Evolutionary conservation across 2,888 invertebrate genomes (phyloP), one percentile per base, ranked within the genome.

Genomic region (Ommatoiulus sabulosus): DNA sequence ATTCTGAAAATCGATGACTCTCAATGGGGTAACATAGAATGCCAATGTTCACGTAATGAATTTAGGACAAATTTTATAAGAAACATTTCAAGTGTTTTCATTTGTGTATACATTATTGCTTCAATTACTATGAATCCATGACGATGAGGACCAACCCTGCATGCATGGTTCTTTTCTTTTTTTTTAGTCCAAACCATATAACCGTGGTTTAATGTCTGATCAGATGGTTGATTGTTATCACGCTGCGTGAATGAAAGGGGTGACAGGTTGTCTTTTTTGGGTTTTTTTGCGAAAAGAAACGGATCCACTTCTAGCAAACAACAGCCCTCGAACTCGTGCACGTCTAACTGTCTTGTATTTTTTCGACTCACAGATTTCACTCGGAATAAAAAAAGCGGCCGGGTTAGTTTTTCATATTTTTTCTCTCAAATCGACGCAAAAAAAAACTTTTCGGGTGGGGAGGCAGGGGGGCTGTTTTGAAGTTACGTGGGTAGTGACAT

Each of bases 191-290:
- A 63, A 63, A 63, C n/a, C 63, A 3, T 85, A 17, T 85, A 85
- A 85, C 44, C n/a, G 44, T 85, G 44, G 85, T 85, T 46, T 44
- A 46, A 85, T 85, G 85, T 44, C 44, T 85, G 43, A 85, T 85
- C 85, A 85, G 85, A 85, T 85, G 85, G 85, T 44, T 85, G 85
- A 85, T 85, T 44, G 85, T 85, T 85, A 85, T 85, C 85, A 85
- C n/a, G 85, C 85, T 85, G 85, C 46, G 85, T 85, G 85, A 85
- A 44, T 85, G 85, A 85, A 85, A 85, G 85, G 85, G 85, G 85
- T 85, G 85, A 85, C 85, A 85, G 85, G 85, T 85, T 24, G 72
- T 85, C 46, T 12, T 43, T 85, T 85, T 85, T 85, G 85, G 15
- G 35, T 35, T 72, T 72, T 48, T 72, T 72, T 63, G 5, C 63